Evolutionary conservation across 1,140 invertebrate species (phyloP), one percentile per base, ranked within the genome.

Genomic region (Drosophila micromelanica): DNA sequence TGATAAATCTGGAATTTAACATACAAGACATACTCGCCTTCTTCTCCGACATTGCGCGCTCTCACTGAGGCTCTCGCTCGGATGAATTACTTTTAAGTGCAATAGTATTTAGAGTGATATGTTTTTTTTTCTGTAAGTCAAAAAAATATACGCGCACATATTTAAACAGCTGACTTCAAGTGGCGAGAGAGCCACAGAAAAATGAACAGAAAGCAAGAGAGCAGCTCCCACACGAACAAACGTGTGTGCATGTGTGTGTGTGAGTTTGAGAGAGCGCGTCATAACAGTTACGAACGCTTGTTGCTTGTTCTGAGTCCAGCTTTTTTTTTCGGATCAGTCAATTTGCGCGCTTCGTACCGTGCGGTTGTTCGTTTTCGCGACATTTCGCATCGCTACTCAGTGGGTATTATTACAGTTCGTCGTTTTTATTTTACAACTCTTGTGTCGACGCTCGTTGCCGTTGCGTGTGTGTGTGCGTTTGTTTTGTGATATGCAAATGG

Each of bases 1-100:
- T 97, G 93, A 97, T 99, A 59, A 95, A 95, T 60, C 93, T 99
- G 64, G 98, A 99, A 92, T 99, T 99, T 92, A 96, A 96, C n/a
- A 99, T 99, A 84, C 95, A 97, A 89, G 97, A 99, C 92, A 98
- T 99, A 73, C 95, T 99, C 52, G 95, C 97, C 89, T 99, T 98
- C 92, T 99, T 99, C 93, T 99, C 98, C 12, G 98, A 99, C 93
- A 99, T 99, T 91, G 99, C 99, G n/a, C 95, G 96, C 87, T 97
- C 97, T 63, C 98, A 99, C 93, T 87, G 65, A 89, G 56, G 52
- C 37, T 45, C 8, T n/a, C 23, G 1, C 40, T 5, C 11, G 40
- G 43, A 54, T 59, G 46, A 45, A 70, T 74, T 86, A 86, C 57
- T 57, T 80, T 84, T 90, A 89, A 90, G 84, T 89, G 85, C 84